Evolutionary conservation across 2,888 invertebrate genomes (phyloP), one percentile per base, ranked within the genome.

Genomic region (Eristalis pertinax): DNA sequence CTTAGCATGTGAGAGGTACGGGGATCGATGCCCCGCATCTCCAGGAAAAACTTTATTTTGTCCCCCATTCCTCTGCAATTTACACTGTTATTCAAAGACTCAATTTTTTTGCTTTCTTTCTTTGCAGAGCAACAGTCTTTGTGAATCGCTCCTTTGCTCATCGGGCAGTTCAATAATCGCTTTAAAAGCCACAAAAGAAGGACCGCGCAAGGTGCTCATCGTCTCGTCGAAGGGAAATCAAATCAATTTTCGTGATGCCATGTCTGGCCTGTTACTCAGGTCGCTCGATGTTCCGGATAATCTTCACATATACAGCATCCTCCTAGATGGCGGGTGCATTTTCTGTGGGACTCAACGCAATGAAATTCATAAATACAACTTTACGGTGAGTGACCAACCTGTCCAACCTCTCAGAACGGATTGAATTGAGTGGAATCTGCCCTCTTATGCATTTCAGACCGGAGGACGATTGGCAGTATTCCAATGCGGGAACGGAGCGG

Each of bases 331-430:
- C 50, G 95, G 95, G 75, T 94, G 95, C 84, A 94, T 97, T n/a
- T 97, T 95, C 91, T 97, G 96, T 90, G 97, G 97, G 7, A 96
- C 97, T 0, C 96, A 95, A 90, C 95, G 94, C 88, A 95, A 95
- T 88, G 95, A 95, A 90, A 95, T 97, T 91, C 94, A 95, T 83
- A 95, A 95, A n/a, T 96, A 95, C 91, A 96, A 96, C 92, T 97
- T 96, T 93, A 94, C 95, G 89, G 97, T 97, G 90, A 95, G 95
- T 95, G 26, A n/a, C n/a, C 0, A 4, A 10, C 86, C 64, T 63
- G 8, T 13, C 5, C 13, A 29, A 3, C 15, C 32, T 32, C 22
- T 38, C 19, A 19, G 19, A 50, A 2, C 2, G 1, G 24, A 68
- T 2, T 29, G 29, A 29, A 4, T 29, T 3, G 2, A n/a, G n/a